Conservation (phyloP, 2,888 invertebrate genomes). For the Acleris emargana region DNA sequence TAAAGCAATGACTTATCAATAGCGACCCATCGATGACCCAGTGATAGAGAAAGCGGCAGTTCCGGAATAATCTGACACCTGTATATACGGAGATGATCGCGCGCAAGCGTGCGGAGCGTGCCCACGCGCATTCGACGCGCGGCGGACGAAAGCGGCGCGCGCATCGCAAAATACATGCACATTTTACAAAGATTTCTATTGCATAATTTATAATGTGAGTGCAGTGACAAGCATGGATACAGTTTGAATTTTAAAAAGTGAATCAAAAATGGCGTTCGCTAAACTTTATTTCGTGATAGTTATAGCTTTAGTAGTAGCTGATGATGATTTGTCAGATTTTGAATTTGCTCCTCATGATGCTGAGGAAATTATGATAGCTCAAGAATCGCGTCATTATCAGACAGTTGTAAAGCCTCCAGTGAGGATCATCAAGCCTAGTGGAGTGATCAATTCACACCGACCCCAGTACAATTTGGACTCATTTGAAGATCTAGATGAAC, state of each 20-base stretch:
- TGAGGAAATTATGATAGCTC: conserved; percentile 75
- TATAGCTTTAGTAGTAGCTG: conserved; percentile 49
- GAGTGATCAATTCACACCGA: conserved; percentile 75
- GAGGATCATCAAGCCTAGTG: conserved; percentile 59
- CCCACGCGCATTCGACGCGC: conserved; percentile 63
- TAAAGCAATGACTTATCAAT: conserved; percentile 57
- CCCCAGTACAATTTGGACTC: conserved; percentile 77
- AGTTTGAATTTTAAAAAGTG: conserved; percentile 16
- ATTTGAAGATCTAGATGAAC: conserved; percentile 61
- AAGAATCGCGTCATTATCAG: conserved; percentile 72
- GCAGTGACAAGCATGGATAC: conserved; percentile 22
- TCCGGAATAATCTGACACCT: conserved; percentile 77
- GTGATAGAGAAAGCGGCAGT: conserved; percentile 72
- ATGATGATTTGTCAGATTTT: conserved; percentile 65
- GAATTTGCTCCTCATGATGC: conserved; percentile 61
- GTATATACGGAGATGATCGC: conserved; percentile 67
- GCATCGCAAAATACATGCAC: conserved; percentile 48
- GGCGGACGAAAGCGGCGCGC: conserved; percentile 62
- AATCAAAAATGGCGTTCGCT: conserved; percentile 55
- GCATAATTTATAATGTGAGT: conserved; percentile 36
- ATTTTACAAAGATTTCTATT: conserved; percentile 25
- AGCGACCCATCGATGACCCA: conserved; percentile 61
- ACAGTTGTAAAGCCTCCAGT: conserved; percentile 67
- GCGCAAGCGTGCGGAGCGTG: conserved; percentile 53
- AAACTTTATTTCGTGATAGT: conserved; percentile 51